These are phyloP conservation scores for Clarias macrocephalus DNA, from an alignment of 2,113 vertebrate genomes.

Conservation along the genomic window DNA sequence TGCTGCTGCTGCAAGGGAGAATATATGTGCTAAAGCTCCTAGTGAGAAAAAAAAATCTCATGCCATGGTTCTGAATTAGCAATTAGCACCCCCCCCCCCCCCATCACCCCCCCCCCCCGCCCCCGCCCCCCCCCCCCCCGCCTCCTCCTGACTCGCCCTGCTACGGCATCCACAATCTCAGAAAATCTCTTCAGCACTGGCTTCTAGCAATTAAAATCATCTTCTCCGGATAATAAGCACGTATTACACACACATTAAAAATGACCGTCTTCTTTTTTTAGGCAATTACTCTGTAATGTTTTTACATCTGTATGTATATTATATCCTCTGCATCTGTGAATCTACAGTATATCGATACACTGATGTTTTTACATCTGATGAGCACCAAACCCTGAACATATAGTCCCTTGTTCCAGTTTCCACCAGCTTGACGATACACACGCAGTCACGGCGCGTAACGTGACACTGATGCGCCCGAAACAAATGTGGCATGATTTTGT, in stretches of 20 bases:
- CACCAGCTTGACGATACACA: too few relatives aligned
- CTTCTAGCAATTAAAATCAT: constrained; percentile 38
- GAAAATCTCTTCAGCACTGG: constrained; percentile 20
- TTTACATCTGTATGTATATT: not conserved
- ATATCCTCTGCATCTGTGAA: too few relatives aligned
- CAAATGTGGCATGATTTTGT: too few relatives aligned
- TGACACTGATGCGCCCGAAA: too few relatives aligned
- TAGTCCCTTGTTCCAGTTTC: too few relatives aligned
- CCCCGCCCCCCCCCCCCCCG: too few relatives aligned
- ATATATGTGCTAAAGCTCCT: constrained; percentile 47
- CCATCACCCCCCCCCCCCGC: not conserved
- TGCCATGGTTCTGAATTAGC: constrained; percentile 47
- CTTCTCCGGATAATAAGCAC: not conserved
- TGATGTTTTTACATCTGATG: too few relatives aligned
- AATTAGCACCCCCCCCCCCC: constrained; percentile 40
- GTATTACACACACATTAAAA: not conserved
- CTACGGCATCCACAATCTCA: constrained; percentile 31
- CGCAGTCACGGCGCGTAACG: too few relatives aligned
- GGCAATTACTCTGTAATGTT: too few relatives aligned
- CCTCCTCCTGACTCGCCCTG: constrained; percentile 21
- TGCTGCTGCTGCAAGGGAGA: constrained; percentile 49
- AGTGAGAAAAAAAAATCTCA: constrained; percentile 37
- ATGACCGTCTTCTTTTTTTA: not conserved
- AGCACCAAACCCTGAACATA: too few relatives aligned
- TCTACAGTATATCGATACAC: too few relatives aligned